Base-by-base conservation (phyloP, 2,888 invertebrate species). In the Choreutis nemorana region DNA sequence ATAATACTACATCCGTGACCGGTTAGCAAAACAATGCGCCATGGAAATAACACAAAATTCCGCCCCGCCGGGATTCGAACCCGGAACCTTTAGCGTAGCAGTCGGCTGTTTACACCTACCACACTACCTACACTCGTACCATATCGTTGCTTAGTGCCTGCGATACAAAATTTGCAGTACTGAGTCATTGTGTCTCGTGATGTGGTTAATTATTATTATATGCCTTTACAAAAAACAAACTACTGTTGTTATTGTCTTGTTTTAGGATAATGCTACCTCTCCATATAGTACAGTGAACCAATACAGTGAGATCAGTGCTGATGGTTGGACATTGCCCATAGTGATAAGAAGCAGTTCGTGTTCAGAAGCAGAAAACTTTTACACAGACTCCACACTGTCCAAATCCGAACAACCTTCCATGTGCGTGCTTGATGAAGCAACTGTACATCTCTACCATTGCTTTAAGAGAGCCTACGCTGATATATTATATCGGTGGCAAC, bases 381-480 rank as follows among this genome's bases (percentile, higher is more conserved):
- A 64, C 39, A 68, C 71, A 0, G 75, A 75, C 37, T 70, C 67
- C 1, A 60, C 57, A 1, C 47, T 47, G 7, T 58, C 60, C n/a
- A 70, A 71, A 35, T 64, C 61, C 0, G 77, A 73, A 24, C 9
- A 27, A 2, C 11, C 24, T 8, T 48, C 70, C 1, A 62, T 70
- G 2, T 75, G 81, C 23, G 66, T 72, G 8, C 47, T 78, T 1
- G 78, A 79, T 30, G 70, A 72, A 28, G 62, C 71, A 21, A 75
- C 80, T 1, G 70, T 65, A 3, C 77, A 77, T 32, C 67, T 88
- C 14, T 94, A 93, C 51, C 91, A 95, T 57, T 86, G 87, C 38
- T 93, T 91, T 48, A 94, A 94, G 62, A 82, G 87, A 41, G 86
- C 86, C 0, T 97, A 97, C 55, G 94, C 94, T 0, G 94, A 96